Base-by-base conservation (phyloP, 2,888 invertebrate species). In the Stenchaetothrips biformis region DNA sequence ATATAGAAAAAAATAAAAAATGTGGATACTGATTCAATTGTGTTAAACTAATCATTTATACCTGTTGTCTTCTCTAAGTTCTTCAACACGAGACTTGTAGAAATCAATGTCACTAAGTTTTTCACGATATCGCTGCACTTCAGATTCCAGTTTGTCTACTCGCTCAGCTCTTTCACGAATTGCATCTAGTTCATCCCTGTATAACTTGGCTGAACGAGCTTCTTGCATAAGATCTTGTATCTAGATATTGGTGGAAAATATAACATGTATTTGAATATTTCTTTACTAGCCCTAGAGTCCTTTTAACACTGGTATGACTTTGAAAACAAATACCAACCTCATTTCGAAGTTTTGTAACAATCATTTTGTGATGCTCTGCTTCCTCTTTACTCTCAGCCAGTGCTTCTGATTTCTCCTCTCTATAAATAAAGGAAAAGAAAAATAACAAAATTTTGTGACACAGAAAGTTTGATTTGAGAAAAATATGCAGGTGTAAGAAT, bases 101-200 rank as follows among this genome's bases (percentile, higher is more conserved):
- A 96, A 98, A 85, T 98, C 98, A 0, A 97, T 92, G 85, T 98
- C 98, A 25, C 94, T 94, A 78, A 98, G 89, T 84, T 95, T 94
- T 86, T 98, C 97, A 77, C 95, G 91, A 86, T 96, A 96, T 81
- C 94, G 91, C 83, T 93, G 92, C 78, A 96, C 93, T 88, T 98
- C 98, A 84, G 92, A 90, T 88, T 98, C 98, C 82, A 96, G 88
- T 82, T 90, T 91, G 86, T 95, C 95, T 80, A 95, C 95, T 83
- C 95, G 90, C 85, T 94, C 94, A 0, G 96, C 94, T 85, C 95
- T 93, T 88, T 98, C 98, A 82, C 95, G 90, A 77, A 97, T 90
- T 3, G 96, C 95, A 87, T 99, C 98, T 18, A 97, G 92, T 87
- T 99, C 98, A 87, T 99, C 99, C 82, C 96, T 90, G 85, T 96